Conservation (phyloP, 2,113 vertebrate genomes). For the Antechinus stuartii region DNA sequence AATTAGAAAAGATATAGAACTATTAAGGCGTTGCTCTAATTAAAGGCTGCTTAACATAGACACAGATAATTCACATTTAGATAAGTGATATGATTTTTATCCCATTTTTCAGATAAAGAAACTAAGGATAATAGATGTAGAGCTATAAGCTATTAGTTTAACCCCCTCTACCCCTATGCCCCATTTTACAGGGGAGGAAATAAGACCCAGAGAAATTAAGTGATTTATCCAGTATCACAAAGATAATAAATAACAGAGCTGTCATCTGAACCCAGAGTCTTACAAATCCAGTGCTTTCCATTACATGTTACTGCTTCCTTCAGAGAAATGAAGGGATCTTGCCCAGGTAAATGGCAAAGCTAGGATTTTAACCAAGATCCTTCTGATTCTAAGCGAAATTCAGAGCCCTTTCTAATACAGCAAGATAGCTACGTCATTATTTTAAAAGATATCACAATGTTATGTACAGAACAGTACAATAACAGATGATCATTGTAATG, state of each 20-base stretch:
- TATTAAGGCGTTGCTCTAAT: background rate
- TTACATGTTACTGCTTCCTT: background rate
- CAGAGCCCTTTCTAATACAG: background rate
- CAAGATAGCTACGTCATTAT: background rate
- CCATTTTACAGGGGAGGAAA: background rate
- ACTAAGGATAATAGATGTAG: background rate
- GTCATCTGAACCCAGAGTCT: background rate
- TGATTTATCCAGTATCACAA: background rate
- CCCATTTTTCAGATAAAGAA: background rate
- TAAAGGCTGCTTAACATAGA: background rate
- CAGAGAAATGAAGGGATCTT: background rate
- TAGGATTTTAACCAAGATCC: background rate
- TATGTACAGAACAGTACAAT: background rate
- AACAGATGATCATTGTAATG: background rate
- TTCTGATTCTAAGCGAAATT: background rate
- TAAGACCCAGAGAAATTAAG: background rate
- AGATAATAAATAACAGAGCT: background rate
- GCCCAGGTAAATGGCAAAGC: background rate
- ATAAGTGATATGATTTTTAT: background rate
- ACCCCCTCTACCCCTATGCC: background rate
- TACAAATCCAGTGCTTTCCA: background rate
- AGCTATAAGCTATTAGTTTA: background rate
- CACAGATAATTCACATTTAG: background rate
- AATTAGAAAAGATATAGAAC: background rate
- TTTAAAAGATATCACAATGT: background rate